Conservation (phyloP, 2,888 invertebrate genomes). For the Nymphalis c-album region DNA sequence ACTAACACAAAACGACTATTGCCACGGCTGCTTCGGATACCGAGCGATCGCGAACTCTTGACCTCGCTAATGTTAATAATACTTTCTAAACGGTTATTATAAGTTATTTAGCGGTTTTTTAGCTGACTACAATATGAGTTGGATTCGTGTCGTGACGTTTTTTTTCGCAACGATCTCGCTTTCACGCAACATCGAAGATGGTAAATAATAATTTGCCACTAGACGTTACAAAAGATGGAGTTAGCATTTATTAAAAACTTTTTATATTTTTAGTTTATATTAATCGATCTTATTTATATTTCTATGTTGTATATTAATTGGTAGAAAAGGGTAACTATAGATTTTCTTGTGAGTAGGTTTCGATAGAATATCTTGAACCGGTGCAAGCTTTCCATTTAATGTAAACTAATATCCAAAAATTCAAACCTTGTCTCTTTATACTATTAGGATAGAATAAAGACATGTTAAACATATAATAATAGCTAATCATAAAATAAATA, state of each 20-base stretch:
- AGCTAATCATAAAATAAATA: too few relatives aligned
- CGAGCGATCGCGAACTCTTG: conserved; percentile 38
- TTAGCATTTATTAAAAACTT: background rate
- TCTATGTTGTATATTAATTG: too few relatives aligned
- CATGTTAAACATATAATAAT: too few relatives aligned
- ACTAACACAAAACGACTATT: conserved; percentile 13
- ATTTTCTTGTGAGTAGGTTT: too few relatives aligned
- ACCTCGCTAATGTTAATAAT: conserved; percentile 55
- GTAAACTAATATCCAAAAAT: too few relatives aligned
- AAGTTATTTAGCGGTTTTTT: conserved; percentile 45
- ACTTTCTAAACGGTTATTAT: conserved; percentile 70
- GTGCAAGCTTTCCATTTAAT: too few relatives aligned
- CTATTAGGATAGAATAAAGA: too few relatives aligned
- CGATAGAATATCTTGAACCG: too few relatives aligned
- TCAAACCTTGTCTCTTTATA: too few relatives aligned
- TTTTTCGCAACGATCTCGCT: conserved; percentile 58
- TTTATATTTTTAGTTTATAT: background rate
- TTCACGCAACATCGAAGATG: conserved; percentile 37
- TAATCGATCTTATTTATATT: too few relatives aligned
- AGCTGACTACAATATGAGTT: conserved; percentile 38
- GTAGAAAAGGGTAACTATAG: too few relatives aligned
- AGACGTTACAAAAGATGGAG: background rate
- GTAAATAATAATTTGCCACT: background rate
- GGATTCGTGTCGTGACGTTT: conserved; percentile 56
- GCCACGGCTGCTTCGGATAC: conserved; percentile 22